phyloP scores from a whole-genome alignment of 2,113 vertebrate species.

The Ascaphus truei region DNA sequence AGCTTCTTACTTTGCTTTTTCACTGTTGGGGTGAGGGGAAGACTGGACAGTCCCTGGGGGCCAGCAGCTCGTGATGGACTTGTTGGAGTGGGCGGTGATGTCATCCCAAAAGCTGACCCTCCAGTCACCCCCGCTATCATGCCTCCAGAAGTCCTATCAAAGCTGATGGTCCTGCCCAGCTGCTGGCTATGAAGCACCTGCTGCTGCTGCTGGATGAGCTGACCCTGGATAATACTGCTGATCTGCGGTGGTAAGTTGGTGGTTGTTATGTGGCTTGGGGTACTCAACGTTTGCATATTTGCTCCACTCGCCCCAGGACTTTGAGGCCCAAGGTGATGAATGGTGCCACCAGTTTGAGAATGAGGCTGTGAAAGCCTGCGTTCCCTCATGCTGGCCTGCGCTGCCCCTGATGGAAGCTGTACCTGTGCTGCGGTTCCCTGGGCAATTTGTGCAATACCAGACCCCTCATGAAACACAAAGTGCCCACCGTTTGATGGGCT shows the following conservation, averaged over 20 bases:
- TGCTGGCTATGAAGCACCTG: conserved; percentile 62
- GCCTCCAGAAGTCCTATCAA: conserved; percentile 72
- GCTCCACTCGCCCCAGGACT: conserved; percentile 79
- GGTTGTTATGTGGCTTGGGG: conserved; percentile 83
- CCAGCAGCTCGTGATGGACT: conserved; percentile 80
- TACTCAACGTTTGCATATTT: conserved; percentile 68
- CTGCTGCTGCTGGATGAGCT: conserved; percentile 72
- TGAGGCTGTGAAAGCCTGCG: conserved; percentile 85
- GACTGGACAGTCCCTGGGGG: conserved; percentile 72
- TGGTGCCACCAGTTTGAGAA: conserved; percentile 89
- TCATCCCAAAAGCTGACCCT: conserved; percentile 73
- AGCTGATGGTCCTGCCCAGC: conserved; percentile 65
- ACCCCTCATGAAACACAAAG: conserved; percentile 85
- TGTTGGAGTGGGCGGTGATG: conserved; percentile 77
- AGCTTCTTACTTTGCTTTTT: conserved; percentile 83
- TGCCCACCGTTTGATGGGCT: conserved; percentile 73
- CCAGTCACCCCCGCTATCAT: conserved; percentile 72
- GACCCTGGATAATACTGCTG: conserved; percentile 89
- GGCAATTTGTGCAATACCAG: conserved; percentile 80
- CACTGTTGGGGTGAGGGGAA: conserved; percentile 65
- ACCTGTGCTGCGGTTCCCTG: conserved; percentile 70
- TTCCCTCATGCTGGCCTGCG: conserved; percentile 66
- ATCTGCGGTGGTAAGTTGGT: conserved; percentile 88
- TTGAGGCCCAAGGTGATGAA: conserved; percentile 85
- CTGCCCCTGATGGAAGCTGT: conserved; percentile 50